Conservation (phyloP, 2,797 vertebrate genomes). For the Coracias cyanogaster region DNA sequence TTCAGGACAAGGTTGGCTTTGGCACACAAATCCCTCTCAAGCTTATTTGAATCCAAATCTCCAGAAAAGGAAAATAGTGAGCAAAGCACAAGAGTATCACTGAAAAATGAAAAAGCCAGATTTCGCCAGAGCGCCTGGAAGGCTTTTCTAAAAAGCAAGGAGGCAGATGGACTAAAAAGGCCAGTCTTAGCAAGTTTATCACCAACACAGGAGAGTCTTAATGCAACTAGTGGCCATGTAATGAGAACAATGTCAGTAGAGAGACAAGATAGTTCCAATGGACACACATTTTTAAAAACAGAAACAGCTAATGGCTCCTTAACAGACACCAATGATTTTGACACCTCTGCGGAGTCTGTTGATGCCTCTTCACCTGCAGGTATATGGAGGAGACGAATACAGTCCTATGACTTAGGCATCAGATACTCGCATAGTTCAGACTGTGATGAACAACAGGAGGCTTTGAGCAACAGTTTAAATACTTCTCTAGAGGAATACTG, state of each 20-base stretch:
- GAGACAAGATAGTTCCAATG: conserved; percentile 12
- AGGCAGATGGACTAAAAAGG: conserved; percentile 78
- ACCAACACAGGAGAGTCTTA: conserved; percentile 20
- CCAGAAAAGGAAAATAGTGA: conserved; percentile 80
- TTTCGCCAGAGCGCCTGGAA: conserved; percentile 80
- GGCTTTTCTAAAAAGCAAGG: conserved; percentile 81
- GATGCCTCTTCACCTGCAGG: conserved; percentile 58
- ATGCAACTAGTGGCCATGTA: conserved; percentile 5
- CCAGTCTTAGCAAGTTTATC: conserved; percentile 54
- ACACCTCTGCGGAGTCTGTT: conserved; percentile 44
- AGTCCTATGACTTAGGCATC: conserved; percentile 63
- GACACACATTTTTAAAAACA: neutral
- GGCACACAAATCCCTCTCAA: conserved; percentile 89
- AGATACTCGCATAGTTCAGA: conserved; percentile 39
- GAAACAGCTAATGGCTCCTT: conserved; percentile 35
- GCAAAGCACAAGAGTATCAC: conserved; percentile 35
- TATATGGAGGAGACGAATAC: conserved; percentile 74
- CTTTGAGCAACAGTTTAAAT: conserved; percentile 64
- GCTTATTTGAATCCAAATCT: conserved; percentile 87
- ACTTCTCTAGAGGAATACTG: conserved; percentile 66
- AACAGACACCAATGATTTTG: conserved; percentile 18
- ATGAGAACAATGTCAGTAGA: conserved; percentile 36
- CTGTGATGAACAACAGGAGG: conserved; percentile 22
- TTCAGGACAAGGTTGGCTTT: conserved; percentile 84
- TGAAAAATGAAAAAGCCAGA: conserved; percentile 74